These are phyloP conservation scores for Cydia fagiglandana DNA, from an alignment of 1,140 invertebrate genomes.

Conservation along the genomic window DNA sequence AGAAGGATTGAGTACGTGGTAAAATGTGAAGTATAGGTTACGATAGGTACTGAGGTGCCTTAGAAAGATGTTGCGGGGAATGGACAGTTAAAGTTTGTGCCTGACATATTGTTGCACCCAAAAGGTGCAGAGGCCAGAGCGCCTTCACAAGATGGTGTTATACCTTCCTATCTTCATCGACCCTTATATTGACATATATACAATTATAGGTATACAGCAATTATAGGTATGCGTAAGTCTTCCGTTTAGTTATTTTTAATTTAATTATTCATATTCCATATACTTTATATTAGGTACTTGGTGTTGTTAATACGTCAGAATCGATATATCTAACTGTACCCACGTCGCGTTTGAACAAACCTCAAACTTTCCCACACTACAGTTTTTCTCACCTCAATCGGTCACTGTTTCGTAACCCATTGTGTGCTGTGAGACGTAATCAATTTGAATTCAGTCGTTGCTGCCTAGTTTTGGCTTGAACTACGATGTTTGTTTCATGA, in stretches of 20 bases:
- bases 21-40: background rate
- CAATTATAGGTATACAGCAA: too few relatives aligned
- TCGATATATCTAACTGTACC: background rate
- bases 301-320: background rate
- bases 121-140: too few relatives aligned
- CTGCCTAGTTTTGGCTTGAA: slow-evolving; percentile 21
- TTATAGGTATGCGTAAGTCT: too few relatives aligned
- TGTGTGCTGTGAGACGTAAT: slow-evolving; percentile 35
- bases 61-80: background rate
- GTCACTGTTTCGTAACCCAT: slow-evolving; percentile 50
- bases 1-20: background rate
- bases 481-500: slow-evolving; percentile 4
- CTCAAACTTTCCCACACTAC: slow-evolving; percentile 32
- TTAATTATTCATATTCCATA: too few relatives aligned
- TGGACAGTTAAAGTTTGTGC: background rate
- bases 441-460: slow-evolving; percentile 16
- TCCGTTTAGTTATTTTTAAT: too few relatives aligned
- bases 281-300: background rate
- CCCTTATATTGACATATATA: too few relatives aligned
- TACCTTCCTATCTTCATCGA: too few relatives aligned
- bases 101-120: too few relatives aligned
- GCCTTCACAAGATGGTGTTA: too few relatives aligned
- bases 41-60: background rate
- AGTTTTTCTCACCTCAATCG: slow-evolving; percentile 49
- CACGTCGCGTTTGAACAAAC: background rate